These are phyloP conservation scores for Petrocephalus sullivani DNA, from an alignment of 2,797 vertebrate genomes.

Conservation along the genomic window DNA sequence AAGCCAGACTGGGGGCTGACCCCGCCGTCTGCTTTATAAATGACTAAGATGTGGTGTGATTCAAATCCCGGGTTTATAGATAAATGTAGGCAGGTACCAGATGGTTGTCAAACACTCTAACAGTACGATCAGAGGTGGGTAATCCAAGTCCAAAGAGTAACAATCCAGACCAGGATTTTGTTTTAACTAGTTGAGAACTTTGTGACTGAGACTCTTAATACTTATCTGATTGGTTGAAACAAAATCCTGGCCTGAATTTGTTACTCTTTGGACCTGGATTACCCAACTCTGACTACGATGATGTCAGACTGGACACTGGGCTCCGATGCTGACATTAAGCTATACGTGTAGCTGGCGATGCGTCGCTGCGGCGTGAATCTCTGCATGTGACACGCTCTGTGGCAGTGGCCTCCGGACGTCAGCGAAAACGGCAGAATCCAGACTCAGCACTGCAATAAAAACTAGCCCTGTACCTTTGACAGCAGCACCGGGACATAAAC, in stretches of 20 bases:
- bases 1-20: constrained; percentile 26
- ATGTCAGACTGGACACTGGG: not conserved
- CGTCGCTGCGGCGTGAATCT: not conserved
- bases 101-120: constrained; percentile 9
- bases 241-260: no score
- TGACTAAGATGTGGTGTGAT: constrained; percentile 45
- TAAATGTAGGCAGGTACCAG: constrained; percentile 28
- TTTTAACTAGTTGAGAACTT: no score
- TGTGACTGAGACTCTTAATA: no score
- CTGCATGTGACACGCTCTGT: constrained; percentile 3
- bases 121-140: not conserved
- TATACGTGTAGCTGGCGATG: not conserved
- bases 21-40: constrained; percentile 44
- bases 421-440: constrained; percentile 19
- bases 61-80: constrained; percentile 41
- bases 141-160: no score
- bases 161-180: no score
- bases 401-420: constrained; percentile 34
- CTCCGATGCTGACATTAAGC: not conserved
- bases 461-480: constrained; percentile 24
- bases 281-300: not conserved
- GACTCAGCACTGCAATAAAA: constrained; percentile 30
- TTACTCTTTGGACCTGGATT: no score
- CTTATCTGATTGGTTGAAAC: no score
- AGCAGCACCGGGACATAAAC: not conserved